These are phyloP conservation scores for Anthopleura sola DNA, from an alignment of 64 coral and sea anemone genomes.

Conservation along the genomic window DNA sequence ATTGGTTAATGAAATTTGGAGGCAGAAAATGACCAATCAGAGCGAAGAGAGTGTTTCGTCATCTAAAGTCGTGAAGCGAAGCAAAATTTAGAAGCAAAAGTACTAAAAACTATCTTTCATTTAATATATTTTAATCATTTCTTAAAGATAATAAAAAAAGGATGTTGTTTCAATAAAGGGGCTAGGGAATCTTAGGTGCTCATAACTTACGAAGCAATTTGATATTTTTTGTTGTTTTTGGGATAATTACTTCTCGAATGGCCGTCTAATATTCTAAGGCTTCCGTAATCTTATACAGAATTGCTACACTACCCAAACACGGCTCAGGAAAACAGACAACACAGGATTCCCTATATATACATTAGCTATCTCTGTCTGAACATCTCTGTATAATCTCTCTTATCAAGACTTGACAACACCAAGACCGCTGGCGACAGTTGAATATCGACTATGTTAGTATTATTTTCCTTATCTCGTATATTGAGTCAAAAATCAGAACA, in stretches of 20 bases:
- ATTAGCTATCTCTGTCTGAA: too few relatives aligned
- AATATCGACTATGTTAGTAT: not conserved
- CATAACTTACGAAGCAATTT: too few relatives aligned
- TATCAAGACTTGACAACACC: not conserved
- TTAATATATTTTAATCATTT: too few relatives aligned
- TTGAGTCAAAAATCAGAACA: not conserved
- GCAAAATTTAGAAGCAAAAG: not conserved
- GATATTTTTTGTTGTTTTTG: not conserved
- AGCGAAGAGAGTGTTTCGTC: not conserved
- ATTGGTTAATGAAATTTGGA: not conserved
- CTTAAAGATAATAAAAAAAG: too few relatives aligned
- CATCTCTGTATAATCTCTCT: too few relatives aligned
- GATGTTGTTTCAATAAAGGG: too few relatives aligned
- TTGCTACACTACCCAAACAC: not conserved
- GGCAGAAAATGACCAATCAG: not conserved
- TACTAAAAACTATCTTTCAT: too few relatives aligned
- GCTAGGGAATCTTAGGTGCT: too few relatives aligned
- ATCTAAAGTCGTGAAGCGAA: not conserved
- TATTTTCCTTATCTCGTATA: not conserved
- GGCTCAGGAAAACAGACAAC: not conserved
- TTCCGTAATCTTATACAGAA: constrained; percentile 6
- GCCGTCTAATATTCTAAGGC: not conserved
- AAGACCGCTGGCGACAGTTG: constrained; percentile 5
- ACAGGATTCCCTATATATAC: not conserved
- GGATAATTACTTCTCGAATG: not conserved